Evolutionary conservation across 2,113 vertebrate species (phyloP).

Genomic region (Peromyscus leucopus): DNA sequence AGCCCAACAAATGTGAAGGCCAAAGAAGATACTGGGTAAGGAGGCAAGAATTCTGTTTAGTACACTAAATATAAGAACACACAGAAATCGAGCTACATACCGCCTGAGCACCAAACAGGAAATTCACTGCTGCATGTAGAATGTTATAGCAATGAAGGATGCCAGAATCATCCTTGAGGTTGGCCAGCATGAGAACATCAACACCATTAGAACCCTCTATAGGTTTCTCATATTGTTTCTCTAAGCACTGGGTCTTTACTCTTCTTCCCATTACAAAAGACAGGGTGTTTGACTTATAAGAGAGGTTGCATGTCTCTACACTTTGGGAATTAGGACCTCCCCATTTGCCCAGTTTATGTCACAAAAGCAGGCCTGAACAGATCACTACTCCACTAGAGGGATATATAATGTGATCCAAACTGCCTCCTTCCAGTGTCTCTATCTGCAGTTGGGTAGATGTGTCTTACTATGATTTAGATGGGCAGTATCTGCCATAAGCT

Average conservation of each 20-base stretch:
- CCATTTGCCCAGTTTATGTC: background rate
- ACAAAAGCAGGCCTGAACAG: background rate
- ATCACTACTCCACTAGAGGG: background rate
- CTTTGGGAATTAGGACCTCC: background rate
- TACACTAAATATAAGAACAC: background rate
- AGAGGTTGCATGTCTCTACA: background rate
- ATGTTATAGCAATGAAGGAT: background rate
- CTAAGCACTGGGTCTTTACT: background rate
- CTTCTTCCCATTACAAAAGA: fast-evolving
- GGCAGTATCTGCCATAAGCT: too few relatives aligned
- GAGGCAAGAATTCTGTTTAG: background rate
- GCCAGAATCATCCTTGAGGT: background rate
- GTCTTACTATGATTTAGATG: background rate
- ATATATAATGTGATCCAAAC: background rate
- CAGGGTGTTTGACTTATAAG: background rate
- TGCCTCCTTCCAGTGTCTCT: background rate
- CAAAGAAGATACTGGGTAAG: background rate
- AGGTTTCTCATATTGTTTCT: background rate
- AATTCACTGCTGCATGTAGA: background rate
- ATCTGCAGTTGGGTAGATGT: background rate
- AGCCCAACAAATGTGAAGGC: background rate
- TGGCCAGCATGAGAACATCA: background rate
- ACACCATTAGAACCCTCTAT: too few relatives aligned
- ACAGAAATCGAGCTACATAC: background rate
- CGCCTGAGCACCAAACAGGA: too few relatives aligned